Base-by-base conservation (phyloP, 2,113 vertebrate genomes). In the Mesocricetus auratus region DNA sequence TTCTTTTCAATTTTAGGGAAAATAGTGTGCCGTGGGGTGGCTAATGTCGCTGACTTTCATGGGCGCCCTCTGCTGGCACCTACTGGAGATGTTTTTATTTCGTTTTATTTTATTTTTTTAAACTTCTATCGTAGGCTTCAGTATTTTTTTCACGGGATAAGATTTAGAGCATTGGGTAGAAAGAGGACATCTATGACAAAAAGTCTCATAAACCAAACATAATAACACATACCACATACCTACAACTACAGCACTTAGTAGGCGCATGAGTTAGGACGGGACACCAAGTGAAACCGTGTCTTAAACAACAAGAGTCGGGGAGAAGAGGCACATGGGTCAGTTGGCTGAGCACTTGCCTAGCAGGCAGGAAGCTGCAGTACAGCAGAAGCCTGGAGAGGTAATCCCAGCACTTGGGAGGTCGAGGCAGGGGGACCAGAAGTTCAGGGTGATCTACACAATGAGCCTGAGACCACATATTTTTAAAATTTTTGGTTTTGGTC, bases 11-110 rank as follows among this genome's bases (percentile, higher is more conserved):
- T 89, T 33, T 45, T 19, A 29, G 13, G 39, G 19, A 68, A 89
- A 86, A 21, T 15, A 86, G 15, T 7, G 4, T 21, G 24, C 24
- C 3, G 8, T 22, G 62, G 64, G 8, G 19, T 24, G 74, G 36
- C 39, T 60, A 11, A 81, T 16, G 31, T n/a, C 31, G 8, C 17
- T 24, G 33, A 29, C 86, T 95, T 45, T 77, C 94, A 75, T 33
- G 69, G 1, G 85, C 77, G 96, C 98, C 98, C 98, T 98, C 98
- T 98, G 95, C 96, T 98, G 98, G 97, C 74, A 42, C 0, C 0
- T 26, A 45, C 5, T 36, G 8, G 1, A 58, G 13, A 64, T 4
- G 3, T n/a, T 45, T 74, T 74, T 45, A 45, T 56, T 79, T 36
- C 22, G 17, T 47, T 77, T 47, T 45, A 33, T 33, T 36, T 74